These are phyloP conservation scores for Ochotona princeps DNA, from an alignment of 2,113 vertebrate genomes.

Conservation along the genomic window DNA sequence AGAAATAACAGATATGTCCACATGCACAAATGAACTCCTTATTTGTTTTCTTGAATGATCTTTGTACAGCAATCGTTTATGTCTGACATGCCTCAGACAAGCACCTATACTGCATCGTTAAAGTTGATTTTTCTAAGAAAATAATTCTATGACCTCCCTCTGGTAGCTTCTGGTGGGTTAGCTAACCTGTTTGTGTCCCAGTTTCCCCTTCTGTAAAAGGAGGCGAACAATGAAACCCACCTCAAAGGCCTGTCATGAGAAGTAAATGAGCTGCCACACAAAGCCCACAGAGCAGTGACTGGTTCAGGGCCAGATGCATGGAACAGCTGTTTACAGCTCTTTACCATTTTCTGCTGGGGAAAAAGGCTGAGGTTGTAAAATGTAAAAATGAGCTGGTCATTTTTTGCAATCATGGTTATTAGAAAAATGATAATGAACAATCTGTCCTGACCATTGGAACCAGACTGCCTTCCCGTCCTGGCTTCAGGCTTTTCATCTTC, in stretches of 20 bases:
- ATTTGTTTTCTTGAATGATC: background rate
- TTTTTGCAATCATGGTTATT: background rate
- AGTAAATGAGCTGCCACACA: background rate
- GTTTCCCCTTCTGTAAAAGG: background rate
- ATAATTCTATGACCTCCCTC: background rate
- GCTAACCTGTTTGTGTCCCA: background rate
- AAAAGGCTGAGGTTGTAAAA: background rate
- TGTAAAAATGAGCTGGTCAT: rapidly evolving
- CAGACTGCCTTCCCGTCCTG: background rate
- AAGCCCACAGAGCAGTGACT: background rate
- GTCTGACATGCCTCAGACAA: background rate
- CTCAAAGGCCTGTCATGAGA: background rate
- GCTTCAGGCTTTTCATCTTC: rapidly evolving
- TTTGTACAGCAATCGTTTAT: background rate
- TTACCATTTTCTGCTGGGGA: background rate
- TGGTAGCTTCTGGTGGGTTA: background rate
- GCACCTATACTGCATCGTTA: rapidly evolving
- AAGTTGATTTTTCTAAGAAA: background rate
- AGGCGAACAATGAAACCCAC: rapidly evolving
- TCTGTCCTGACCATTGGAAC: background rate
- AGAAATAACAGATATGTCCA: background rate
- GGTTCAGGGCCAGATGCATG: rapidly evolving
- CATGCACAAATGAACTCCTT: too few relatives aligned
- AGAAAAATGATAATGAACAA: background rate
- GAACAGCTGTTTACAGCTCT: background rate